Base-by-base conservation (phyloP, 2,113 vertebrate species). In the Panurus biarmicus region DNA sequence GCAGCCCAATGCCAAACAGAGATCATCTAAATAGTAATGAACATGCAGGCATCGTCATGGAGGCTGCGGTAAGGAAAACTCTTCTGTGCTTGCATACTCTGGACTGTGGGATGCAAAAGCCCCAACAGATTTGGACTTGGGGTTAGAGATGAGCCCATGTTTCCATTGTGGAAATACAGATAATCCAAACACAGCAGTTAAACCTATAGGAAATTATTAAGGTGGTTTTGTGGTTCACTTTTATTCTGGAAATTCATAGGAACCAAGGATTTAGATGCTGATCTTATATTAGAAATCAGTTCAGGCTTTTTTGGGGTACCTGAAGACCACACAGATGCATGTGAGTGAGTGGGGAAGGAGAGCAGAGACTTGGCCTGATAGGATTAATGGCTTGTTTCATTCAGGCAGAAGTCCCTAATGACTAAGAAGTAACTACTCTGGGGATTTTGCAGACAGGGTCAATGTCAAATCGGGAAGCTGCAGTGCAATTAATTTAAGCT, bases 401-500 rank as follows among this genome's bases (percentile, higher is more conserved):
- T 93, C 64, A 85, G 47, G 71, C 71, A 83, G 85, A 90, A 91
- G 47, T 56, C 60, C n/a, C 85, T 87, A 66, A 89, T 85, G 78
- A 70, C 64, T 74, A 44, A 87, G 56, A 45, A 83, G 56, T 61
- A 80, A 42, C 47, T 87, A n/a, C 75, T 85, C 51, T 80, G 65
- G 81, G 45, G 81, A 71, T 86, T 93, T 91, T 93, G 77, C 48
- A 91, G 82, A 64, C 1, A 13, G 67, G 85, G 85, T 95, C 93
- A 94, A 88, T 91, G 96, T 95, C 82, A 91, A 83, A 90, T 76
- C 0, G 18, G 56, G 91, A 97, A 95, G 79, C 76, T 95, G 90
- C 44, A 77, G 35, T 81, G 64, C 94, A 95, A 90, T 97, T 97
- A 95, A 91, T 91, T 90, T 73, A 95, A 88, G 87, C 85, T 95